These are phyloP conservation scores for Nansenia antarctica DNA, from an alignment of 2,113 vertebrate genomes.

Conservation along the genomic window DNA sequence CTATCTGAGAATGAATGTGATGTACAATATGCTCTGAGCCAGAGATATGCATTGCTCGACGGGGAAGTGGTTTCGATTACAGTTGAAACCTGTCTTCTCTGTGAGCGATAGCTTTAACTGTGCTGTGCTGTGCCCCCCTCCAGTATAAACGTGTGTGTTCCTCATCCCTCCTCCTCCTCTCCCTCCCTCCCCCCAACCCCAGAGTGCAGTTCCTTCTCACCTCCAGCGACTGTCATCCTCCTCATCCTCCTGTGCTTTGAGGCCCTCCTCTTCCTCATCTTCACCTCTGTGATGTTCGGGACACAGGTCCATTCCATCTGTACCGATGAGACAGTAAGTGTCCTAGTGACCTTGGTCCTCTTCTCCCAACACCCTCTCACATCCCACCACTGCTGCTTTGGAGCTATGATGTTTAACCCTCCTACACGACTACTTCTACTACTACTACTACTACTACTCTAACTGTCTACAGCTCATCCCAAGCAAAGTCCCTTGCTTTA, in stretches of 20 bases:
- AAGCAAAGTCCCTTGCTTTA: not conserved
- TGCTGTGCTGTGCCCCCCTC: not conserved
- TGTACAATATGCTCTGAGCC: not conserved
- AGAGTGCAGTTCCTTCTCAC: constrained; percentile 98
- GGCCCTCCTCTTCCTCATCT: constrained; percentile 96
- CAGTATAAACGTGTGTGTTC: not conserved
- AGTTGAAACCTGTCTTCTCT: too few species aligned
- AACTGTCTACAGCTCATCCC: too few species aligned
- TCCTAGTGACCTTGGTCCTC: constrained; percentile 18
- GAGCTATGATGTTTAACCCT: not conserved
- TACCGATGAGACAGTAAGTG: constrained; percentile 97
- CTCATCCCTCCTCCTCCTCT: constrained; percentile 27
- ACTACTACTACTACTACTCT: too few species aligned
- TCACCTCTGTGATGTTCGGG: constrained; percentile 99
- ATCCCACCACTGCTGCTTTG: constrained; percentile 10
- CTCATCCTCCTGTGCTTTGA: constrained; percentile 98
- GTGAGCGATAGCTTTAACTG: not conserved
- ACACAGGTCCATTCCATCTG: constrained; percentile 99
- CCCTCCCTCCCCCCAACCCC: constrained; percentile 57
- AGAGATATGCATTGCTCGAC: too few species aligned
- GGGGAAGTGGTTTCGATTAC: too few species aligned
- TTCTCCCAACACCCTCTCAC: not conserved
- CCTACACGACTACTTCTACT: too few species aligned
- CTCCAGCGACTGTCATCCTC: constrained; percentile 95
- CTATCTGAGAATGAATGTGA: not conserved